A percentile compares a stretch with the other conserved stretches of the same genome.
Evolutionary conservation across 1,140 invertebrate species (phyloP).

Genomic region (Nasonia longicornis): DNA sequence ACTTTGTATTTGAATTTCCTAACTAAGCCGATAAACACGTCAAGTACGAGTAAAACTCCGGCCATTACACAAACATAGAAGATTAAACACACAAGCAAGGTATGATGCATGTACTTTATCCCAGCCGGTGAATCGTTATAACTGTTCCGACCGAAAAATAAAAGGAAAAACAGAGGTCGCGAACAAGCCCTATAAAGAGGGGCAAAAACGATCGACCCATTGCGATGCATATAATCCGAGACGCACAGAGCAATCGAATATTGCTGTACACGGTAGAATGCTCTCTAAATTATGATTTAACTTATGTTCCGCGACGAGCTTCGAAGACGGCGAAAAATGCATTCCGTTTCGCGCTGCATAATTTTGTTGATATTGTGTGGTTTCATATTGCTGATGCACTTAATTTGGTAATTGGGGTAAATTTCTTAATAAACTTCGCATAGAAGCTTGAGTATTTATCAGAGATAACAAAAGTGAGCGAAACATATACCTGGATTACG

Average conservation of each 20-base stretch:
- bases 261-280: not conserved
- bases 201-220: not conserved
- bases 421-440: not conserved
- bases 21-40: not conserved
- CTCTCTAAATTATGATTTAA: not conserved
- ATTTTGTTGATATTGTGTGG: too few species aligned
- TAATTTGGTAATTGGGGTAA: too few species aligned
- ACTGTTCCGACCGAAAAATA: conserved; percentile 1
- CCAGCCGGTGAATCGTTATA: not conserved
- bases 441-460: not conserved
- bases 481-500: too few species aligned
- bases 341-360: too few species aligned
- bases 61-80: not conserved
- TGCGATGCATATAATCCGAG: not conserved
- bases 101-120: not conserved
- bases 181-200: not conserved
- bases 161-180: not conserved
- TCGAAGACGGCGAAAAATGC: too few species aligned
- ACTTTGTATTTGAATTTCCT: not conserved
- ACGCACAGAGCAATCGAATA: not conserved
- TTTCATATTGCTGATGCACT: too few species aligned
- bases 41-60: not conserved
- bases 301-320: not conserved
- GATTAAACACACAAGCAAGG: not conserved
- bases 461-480: too few species aligned